Evolutionary conservation across 2,888 invertebrate species (phyloP).

Genomic region (Lumbricus terrestris): DNA sequence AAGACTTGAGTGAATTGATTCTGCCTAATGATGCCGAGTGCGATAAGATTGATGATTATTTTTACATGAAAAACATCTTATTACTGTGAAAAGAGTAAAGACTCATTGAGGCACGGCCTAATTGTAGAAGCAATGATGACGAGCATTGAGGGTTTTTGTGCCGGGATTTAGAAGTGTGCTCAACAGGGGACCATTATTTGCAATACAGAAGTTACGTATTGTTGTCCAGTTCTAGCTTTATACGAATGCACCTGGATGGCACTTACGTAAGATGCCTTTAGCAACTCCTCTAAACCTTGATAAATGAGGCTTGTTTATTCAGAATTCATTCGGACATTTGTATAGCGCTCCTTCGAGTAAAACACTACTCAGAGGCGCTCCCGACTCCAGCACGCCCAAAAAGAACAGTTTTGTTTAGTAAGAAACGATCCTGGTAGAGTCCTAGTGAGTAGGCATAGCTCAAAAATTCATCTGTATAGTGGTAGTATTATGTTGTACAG

Average conservation of each 20-base stretch:
- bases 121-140: background rate
- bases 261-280: background rate
- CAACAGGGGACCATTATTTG: background rate
- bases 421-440: too few species aligned
- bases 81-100: background rate
- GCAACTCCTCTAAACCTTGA: background rate
- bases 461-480: background rate
- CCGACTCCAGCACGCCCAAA: too few species aligned
- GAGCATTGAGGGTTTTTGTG: background rate
- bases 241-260: background rate
- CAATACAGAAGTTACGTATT: background rate
- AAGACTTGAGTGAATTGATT: background rate
- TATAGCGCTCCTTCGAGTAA: too few species aligned
- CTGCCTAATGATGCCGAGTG: background rate
- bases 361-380: too few species aligned
- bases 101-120: background rate
- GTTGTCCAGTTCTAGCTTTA: background rate
- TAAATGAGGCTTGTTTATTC: background rate
- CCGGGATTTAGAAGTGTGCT: background rate
- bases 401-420: too few species aligned
- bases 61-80: conserved; percentile 3
- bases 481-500: background rate
- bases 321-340: background rate
- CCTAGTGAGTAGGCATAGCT: too few species aligned
- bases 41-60: conserved; percentile 3